Conservation (phyloP, 2,888 invertebrate genomes). For the Anorthoa munda region DNA sequence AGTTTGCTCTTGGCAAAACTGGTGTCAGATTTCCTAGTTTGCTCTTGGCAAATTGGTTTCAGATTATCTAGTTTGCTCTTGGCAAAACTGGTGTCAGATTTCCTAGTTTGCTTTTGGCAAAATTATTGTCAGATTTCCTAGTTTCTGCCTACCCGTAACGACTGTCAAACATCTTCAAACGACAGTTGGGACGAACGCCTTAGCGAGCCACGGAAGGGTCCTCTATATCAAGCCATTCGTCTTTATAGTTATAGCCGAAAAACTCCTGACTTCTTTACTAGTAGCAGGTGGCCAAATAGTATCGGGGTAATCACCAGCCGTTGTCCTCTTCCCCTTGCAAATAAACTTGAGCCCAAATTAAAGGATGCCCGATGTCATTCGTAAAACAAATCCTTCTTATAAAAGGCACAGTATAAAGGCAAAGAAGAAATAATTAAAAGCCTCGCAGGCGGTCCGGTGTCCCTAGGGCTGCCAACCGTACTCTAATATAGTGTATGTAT, state of each 20-base stretch:
- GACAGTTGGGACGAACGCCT: not conserved
- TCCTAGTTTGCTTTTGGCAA: too few relatives aligned
- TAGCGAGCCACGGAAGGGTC: not conserved
- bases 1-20: too few relatives aligned
- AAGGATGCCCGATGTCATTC: conserved; percentile 62
- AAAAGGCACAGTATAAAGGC: conserved; percentile 44
- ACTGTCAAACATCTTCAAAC: not conserved
- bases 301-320: conserved; percentile 24
- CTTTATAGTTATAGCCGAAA: conserved; percentile 10
- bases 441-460: conserved; percentile 55
- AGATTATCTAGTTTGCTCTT: too few relatives aligned
- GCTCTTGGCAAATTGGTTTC: too few relatives aligned
- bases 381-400: conserved; percentile 63
- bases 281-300: conserved; percentile 46
- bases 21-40: too few relatives aligned
- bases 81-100: too few relatives aligned
- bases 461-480: too few relatives aligned
- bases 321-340: conserved; percentile 23
- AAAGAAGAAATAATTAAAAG: conserved; percentile 64
- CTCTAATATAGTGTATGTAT: too few relatives aligned
- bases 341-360: conserved; percentile 61
- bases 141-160: not conserved
- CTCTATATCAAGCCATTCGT: conserved; percentile 12
- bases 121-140: too few relatives aligned
- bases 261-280: conserved; percentile 16